Conservation (phyloP, 2,888 invertebrate genomes). For the Agriopis aurantiaria region DNA sequence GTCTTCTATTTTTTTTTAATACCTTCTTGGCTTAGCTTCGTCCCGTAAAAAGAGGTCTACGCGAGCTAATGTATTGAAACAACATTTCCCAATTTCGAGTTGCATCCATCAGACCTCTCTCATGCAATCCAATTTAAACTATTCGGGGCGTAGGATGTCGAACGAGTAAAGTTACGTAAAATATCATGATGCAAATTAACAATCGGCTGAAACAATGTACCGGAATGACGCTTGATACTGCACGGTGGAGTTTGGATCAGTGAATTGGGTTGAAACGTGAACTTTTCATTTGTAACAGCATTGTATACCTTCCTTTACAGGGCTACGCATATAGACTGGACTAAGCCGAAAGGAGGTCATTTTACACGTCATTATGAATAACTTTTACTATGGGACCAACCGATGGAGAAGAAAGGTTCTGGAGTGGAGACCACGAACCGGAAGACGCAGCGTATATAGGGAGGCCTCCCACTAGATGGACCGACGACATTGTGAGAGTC, state of each 20-base stretch:
- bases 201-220: constrained; percentile 39
- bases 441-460: too few relatives aligned
- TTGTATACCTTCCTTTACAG: not conserved
- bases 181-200: constrained; percentile 39
- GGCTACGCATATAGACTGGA: not conserved
- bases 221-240: constrained; percentile 11
- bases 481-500: too few relatives aligned
- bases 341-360: too few relatives aligned
- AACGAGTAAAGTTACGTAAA: constrained; percentile 33
- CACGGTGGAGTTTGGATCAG: constrained; percentile 18
- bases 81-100: not conserved
- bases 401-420: too few relatives aligned
- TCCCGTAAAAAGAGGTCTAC: too few relatives aligned
- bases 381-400: too few relatives aligned
- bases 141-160: constrained; percentile 17
- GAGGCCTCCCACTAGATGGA: too few relatives aligned
- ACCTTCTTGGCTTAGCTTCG: too few relatives aligned
- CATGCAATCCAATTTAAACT: constrained; percentile 23
- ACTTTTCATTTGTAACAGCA: not conserved
- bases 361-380: too few relatives aligned
- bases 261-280: not conserved
- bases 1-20: too few relatives aligned
- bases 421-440: too few relatives aligned
- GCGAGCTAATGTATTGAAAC: too few relatives aligned
- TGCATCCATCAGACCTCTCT: constrained; percentile 16